Evolutionary conservation across 2,113 vertebrate species (phyloP).

Genomic region (Bungarus multicinctus): DNA sequence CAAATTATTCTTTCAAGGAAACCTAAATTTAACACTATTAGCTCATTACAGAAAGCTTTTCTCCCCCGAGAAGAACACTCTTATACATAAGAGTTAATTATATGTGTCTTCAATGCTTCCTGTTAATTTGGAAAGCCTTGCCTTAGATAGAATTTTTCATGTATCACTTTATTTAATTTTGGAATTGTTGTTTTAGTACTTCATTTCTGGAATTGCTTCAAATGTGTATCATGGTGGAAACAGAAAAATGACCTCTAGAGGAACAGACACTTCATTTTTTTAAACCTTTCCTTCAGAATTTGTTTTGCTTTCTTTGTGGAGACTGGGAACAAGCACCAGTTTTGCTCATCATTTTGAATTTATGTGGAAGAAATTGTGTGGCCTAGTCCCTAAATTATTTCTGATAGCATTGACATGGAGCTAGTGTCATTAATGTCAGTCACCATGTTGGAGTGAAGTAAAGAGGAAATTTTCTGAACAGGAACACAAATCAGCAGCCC

Average conservation of each 20-base stretch:
- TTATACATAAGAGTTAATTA: slow-evolving; percentile 1
- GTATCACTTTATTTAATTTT: slow-evolving; percentile 27
- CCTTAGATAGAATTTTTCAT: slow-evolving; percentile 23
- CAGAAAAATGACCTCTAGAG: neutral
- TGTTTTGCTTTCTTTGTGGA: neutral
- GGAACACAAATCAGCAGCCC: neutral
- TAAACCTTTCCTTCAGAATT: neutral
- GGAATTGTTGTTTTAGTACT: slow-evolving; percentile 1
- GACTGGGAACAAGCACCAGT: neutral
- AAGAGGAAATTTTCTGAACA: neutral
- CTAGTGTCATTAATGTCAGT: neutral
- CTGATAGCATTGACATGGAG: neutral
- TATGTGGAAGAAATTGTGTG: neutral
- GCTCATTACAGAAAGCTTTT: neutral
- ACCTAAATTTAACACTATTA: slow-evolving; percentile 17
- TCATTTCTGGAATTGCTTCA: slow-evolving; percentile 5
- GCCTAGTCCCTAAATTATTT: neutral
- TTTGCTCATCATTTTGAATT: neutral
- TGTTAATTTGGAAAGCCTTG: neutral
- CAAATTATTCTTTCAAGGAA: neutral
- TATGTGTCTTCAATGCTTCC: slow-evolving; percentile 4
- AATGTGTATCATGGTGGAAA: neutral
- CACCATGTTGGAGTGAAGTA: neutral
- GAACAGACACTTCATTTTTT: neutral
- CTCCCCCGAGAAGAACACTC: neutral